phyloP scores from a whole-genome alignment of 2,888 invertebrate genomes.

The Heteropelma amictum region DNA sequence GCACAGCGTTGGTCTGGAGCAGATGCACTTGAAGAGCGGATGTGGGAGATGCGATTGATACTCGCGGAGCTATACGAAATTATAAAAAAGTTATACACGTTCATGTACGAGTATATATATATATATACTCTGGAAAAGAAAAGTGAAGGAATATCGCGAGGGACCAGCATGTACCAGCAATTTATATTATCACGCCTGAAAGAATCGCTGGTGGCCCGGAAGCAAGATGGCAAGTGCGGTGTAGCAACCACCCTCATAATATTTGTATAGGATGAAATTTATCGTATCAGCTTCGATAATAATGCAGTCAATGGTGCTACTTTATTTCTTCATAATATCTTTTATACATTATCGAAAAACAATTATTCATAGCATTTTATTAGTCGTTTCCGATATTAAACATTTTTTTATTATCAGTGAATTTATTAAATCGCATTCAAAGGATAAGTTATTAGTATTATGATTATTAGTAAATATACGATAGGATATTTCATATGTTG shows the following conservation, averaged over 20 bases:
- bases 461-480: too few relatives aligned
- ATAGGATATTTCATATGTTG: too few relatives aligned
- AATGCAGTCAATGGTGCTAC: background rate
- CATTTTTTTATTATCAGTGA: too few relatives aligned
- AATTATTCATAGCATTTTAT: too few relatives aligned
- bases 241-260: constrained; percentile 28
- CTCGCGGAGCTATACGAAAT: constrained; percentile 6
- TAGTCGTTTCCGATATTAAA: too few relatives aligned
- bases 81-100: constrained; percentile 1
- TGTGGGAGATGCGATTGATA: constrained; percentile 35
- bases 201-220: constrained; percentile 51
- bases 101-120: background rate
- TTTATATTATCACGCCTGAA: constrained; percentile 47
- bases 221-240: constrained; percentile 24
- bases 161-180: constrained; percentile 49
- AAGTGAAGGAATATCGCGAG: constrained; percentile 36
- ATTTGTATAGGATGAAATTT: constrained; percentile 3
- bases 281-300: constrained; percentile 10
- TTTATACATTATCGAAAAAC: background rate
- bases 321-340: background rate
- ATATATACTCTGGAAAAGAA: constrained; percentile 4
- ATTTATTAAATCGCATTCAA: too few relatives aligned
- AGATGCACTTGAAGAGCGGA: constrained; percentile 37
- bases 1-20: background rate
- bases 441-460: too few relatives aligned